Conservation (phyloP, 2,797 vertebrate genomes). For the Serranus cabrilla region DNA sequence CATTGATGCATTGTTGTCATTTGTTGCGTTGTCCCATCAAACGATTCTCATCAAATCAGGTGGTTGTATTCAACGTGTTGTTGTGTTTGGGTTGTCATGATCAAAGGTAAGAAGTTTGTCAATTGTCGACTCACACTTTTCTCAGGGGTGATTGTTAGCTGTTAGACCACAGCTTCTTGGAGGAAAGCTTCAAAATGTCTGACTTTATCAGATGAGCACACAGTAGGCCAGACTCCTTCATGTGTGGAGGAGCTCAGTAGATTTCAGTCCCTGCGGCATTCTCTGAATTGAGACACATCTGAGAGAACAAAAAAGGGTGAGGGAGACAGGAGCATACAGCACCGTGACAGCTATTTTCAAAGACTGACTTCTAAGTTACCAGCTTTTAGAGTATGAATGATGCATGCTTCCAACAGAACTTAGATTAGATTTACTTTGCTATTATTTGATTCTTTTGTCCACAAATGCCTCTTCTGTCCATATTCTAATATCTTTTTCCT, state of each 20-base stretch:
- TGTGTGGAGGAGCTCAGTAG: neutral
- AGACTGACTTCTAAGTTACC: constrained; percentile 11
- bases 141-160: neutral
- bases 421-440: constrained; percentile 1
- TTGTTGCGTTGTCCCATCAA: neutral
- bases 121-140: neutral
- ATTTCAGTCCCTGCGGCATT: neutral
- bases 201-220: neutral
- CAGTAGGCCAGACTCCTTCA: neutral
- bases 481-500: constrained; percentile 3
- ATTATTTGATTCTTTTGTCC: neutral
- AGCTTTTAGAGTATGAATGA: constrained; percentile 6
- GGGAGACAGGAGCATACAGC: constrained; percentile 7
- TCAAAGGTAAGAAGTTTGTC: neutral
- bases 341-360: constrained; percentile 23
- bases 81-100: neutral
- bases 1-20: neutral
- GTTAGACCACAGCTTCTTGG: neutral
- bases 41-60: neutral
- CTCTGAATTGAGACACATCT: constrained; percentile 16
- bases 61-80: neutral
- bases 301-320: constrained; percentile 2
- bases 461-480: constrained; percentile 1
- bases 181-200: neutral
- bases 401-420: constrained; percentile 11